A percentile compares a stretch with the other conserved stretches of the same genome.
Conservation (phyloP, 2,888 invertebrate species). For the Sarcophaga caerulescens region DNA sequence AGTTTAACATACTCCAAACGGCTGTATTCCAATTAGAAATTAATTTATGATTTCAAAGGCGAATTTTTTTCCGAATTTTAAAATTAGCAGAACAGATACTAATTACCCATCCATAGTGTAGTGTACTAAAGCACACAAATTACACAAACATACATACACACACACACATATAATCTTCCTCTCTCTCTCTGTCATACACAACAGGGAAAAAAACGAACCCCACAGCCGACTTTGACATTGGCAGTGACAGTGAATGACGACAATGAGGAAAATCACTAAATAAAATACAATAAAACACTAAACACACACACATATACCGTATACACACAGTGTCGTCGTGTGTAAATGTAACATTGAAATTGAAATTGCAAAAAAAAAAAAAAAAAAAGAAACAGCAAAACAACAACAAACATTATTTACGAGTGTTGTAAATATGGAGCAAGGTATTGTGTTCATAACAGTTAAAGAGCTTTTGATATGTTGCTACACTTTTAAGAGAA, state of each 20-base stretch:
- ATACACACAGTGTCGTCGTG: slow-evolving; percentile 13
- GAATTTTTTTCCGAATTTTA: too few species aligned
- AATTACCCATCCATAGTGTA: neutral
- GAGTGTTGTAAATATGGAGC: slow-evolving; percentile 12
- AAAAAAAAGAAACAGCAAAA: neutral
- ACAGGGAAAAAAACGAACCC: slow-evolving; percentile 17
- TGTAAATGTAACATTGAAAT: slow-evolving; percentile 48
- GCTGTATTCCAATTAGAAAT: too few species aligned
- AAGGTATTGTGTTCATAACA: slow-evolving; percentile 29
- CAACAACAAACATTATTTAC: neutral
- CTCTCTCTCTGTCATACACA: neutral
- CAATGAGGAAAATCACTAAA: slow-evolving; percentile 66
- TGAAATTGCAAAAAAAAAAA: slow-evolving; percentile 31
- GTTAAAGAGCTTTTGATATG: slow-evolving; percentile 23
- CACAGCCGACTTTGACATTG: slow-evolving; percentile 71
- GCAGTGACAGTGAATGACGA: slow-evolving; percentile 69
- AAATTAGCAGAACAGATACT: slow-evolving; percentile 8
- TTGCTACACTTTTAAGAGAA: neutral
- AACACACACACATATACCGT: slow-evolving; percentile 13
- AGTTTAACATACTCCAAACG: too few species aligned
- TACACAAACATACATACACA: neutral
- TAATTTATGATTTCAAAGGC: too few species aligned
- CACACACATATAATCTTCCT: neutral
- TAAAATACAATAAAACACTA: neutral
- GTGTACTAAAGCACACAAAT: too few species aligned